phyloP scores from a whole-genome alignment of 2,797 vertebrate species.

The Nannoperca australis region DNA sequence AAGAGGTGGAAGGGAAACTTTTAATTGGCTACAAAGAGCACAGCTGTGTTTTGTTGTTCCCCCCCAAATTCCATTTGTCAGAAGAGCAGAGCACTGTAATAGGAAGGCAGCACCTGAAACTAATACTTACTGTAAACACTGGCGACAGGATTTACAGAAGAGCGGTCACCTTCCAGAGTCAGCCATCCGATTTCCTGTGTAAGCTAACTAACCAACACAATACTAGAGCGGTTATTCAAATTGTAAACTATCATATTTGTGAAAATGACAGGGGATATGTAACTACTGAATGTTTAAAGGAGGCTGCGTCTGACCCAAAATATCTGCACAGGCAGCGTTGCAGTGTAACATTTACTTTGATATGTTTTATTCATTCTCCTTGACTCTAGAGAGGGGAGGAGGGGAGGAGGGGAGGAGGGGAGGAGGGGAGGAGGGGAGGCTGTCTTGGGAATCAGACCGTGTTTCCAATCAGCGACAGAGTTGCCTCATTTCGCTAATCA shows the following conservation, averaged over 20 bases:
- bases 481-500: conserved; percentile 72
- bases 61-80: conserved; percentile 71
- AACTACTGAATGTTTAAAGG: conserved; percentile 36
- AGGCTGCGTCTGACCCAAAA: conserved; percentile 46
- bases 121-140: conserved; percentile 73
- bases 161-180: conserved; percentile 50
- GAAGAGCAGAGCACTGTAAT: conserved; percentile 63
- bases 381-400: conserved; percentile 47
- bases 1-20: conserved; percentile 72
- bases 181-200: conserved; percentile 8
- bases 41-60: conserved; percentile 68
- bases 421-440: conserved; percentile 42
- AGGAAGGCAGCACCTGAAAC: conserved; percentile 70
- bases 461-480: conserved; percentile 59
- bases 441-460: conserved; percentile 57
- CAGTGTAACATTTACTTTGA: conserved; percentile 52
- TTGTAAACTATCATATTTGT: conserved; percentile 12
- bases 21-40: conserved; percentile 77
- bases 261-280: conserved; percentile 45
- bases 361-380: conserved; percentile 69
- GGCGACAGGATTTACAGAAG: conserved; percentile 46
- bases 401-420: conserved; percentile 43
- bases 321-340: conserved; percentile 39
- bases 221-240: conserved; percentile 34
- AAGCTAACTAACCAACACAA: conserved; percentile 20